Evolutionary conservation across 2,797 vertebrate species (phyloP).

Genomic region (Gorsachius magnificus): DNA sequence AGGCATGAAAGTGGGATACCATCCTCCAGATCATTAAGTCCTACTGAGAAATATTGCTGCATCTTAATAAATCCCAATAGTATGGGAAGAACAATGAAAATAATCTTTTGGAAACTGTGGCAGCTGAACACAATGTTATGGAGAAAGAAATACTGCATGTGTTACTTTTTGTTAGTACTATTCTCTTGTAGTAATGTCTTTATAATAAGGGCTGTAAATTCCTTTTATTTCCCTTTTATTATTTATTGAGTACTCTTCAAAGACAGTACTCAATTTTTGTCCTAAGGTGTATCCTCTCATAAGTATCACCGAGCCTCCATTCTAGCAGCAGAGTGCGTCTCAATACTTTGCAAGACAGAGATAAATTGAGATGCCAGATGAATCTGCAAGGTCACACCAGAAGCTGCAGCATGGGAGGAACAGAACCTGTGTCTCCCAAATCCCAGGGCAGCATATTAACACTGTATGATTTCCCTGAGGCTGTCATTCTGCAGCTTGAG

Average conservation of each 20-base stretch:
- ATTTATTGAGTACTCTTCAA: background rate
- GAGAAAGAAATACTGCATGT: background rate
- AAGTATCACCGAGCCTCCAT: background rate
- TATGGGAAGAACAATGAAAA: background rate
- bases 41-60: background rate
- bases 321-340: background rate
- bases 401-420: background rate
- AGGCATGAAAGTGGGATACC: background rate
- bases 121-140: background rate
- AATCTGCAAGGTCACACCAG: background rate
- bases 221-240: background rate
- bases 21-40: background rate
- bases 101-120: background rate
- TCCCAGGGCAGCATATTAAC: background rate
- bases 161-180: background rate
- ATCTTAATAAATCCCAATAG: background rate
- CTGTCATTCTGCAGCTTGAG: background rate
- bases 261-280: background rate
- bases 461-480: accelerated
- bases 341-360: background rate
- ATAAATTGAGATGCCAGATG: background rate
- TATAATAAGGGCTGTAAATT: background rate
- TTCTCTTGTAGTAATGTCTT: background rate
- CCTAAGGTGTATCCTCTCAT: background rate
- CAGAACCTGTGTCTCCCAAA: background rate